These are phyloP conservation scores for Anadara kagoshimensis DNA, from an alignment of 1,140 invertebrate species.

Conservation along the genomic window DNA sequence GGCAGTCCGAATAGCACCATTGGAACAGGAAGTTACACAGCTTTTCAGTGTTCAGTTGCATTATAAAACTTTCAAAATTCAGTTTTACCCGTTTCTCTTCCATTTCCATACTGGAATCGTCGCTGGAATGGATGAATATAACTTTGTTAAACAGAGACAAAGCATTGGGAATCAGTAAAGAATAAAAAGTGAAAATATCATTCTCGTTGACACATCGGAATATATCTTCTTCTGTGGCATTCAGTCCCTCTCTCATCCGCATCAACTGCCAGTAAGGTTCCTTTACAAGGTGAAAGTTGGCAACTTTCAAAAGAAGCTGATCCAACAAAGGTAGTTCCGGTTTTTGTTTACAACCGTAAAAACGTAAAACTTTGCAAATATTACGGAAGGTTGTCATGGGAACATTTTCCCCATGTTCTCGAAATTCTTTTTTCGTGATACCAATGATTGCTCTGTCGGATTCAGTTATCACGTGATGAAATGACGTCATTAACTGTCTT, in stretches of 20 bases:
- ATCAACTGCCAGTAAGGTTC: constrained; percentile 30
- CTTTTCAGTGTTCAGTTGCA: constrained; percentile 21
- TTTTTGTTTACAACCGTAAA: constrained; percentile 30
- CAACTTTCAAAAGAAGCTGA: constrained; percentile 4
- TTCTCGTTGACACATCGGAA: constrained; percentile 29
- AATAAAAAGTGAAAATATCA: constrained; percentile 35
- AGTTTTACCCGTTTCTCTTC: constrained; percentile 37
- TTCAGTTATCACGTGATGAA: constrained; percentile 31
- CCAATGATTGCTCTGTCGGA: constrained; percentile 14
- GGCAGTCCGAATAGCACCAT: constrained; percentile 36
- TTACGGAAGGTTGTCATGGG: constrained; percentile 8
- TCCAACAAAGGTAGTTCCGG: constrained; percentile 14
- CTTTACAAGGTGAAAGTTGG: constrained; percentile 25
- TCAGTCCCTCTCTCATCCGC: constrained; percentile 19
- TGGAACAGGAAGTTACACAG: constrained; percentile 5
- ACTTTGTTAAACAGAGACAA: constrained; percentile 34
- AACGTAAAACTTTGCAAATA: constrained; percentile 17
- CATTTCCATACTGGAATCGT: constrained; percentile 25
- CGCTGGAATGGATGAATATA: constrained; percentile 22
- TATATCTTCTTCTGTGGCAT: constrained; percentile 7
- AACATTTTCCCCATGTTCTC: constrained; percentile 10
- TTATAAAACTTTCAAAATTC: constrained; percentile 35
- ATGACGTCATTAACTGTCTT: constrained; percentile 30
- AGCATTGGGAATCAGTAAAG: constrained; percentile 24
- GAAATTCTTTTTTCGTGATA: constrained; percentile 28